Conservation (phyloP, 23 tunicate species). For the Phallusia fumigata region DNA sequence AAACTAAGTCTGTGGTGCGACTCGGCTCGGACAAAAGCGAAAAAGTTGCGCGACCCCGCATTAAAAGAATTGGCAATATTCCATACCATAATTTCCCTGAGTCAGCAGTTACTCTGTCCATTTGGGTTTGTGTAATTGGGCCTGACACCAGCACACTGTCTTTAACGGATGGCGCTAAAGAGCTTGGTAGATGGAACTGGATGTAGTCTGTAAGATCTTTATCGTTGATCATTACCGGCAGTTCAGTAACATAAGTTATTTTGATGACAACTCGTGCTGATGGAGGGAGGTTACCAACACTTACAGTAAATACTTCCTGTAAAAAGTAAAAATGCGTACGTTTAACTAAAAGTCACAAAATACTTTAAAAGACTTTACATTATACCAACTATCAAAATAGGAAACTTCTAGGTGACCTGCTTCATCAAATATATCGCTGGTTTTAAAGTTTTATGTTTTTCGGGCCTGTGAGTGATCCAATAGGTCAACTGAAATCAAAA, state of each 20-base stretch:
- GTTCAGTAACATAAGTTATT: conserved; percentile 73
- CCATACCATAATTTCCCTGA: conserved; percentile 29
- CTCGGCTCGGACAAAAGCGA: too few relatives aligned
- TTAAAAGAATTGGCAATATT: background rate
- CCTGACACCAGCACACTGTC: conserved; percentile 15
- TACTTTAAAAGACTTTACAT: background rate
- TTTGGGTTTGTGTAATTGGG: conserved; percentile 38
- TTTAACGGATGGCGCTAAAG: conserved; percentile 24
- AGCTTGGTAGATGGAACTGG: conserved; percentile 39
- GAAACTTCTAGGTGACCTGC: too few relatives aligned
- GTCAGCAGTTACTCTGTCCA: conserved; percentile 34
- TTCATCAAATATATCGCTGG: too few relatives aligned
- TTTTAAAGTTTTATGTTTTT: too few relatives aligned
- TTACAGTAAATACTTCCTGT: conserved; percentile 72
- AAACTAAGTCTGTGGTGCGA: too few relatives aligned
- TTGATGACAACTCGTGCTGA: conserved; percentile 61
- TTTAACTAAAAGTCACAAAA: background rate
- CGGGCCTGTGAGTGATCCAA: too few relatives aligned
- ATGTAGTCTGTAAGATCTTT: conserved; percentile 27
- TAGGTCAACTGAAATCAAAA: too few relatives aligned
- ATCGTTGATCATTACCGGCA: conserved; percentile 26
- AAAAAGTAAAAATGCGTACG: conserved; percentile 11
- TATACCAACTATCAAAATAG: too few relatives aligned
- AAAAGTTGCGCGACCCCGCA: background rate
- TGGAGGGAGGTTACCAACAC: conserved; percentile 84